Base-by-base conservation (phyloP, 2,113 vertebrate genomes). In the Larimichthys crocea region DNA sequence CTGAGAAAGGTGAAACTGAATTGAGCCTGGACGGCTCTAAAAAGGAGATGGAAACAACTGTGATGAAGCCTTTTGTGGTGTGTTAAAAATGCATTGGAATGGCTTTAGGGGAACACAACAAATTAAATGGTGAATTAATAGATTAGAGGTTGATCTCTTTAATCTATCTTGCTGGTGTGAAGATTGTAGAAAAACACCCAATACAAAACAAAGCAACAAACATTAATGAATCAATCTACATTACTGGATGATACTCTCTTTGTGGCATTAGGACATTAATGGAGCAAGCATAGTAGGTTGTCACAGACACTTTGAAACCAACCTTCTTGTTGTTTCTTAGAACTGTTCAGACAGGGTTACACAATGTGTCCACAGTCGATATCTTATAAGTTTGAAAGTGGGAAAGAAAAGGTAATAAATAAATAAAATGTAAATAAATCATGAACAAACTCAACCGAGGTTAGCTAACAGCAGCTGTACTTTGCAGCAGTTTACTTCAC, bases 71-170 rank as follows among this genome's bases (percentile, higher is more conserved):
- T 83, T 76, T 35, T 65, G 24, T 76, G 65, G 15, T 49, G 69
- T 46, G 19, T 63, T 57, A 62, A 40, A 57, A 74, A 75, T 42
- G 29, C 15, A 53, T 1, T 44, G 55, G 10, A 26, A 68, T 72
- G 61, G 35, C 46, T 59, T 50, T 11, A 26, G 35, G 29, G 2
- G 3, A 53, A 6, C 63, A 56, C 40, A 60, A 40, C 5, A 19
- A 75, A 65, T 82, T n/a, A 69, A 79, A 73, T 65, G 26, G n/a
- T 26, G 17, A 80, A 71, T 70, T 24, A 31, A 77, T 24, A 57
- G 48, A 75, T 64, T 49, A 26, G 29, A 63, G 59, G 35, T 35
- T 7, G 35, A 75, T 26, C 40, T 53, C 17, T 56, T 11, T 56
- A 55, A 10, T 46, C 3, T 50, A 22, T 53, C 22, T 31, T 63